These are phyloP conservation scores for Acrocephalus kingi DNA, from an alignment of 2,113 vertebrate species.

Conservation along the genomic window DNA sequence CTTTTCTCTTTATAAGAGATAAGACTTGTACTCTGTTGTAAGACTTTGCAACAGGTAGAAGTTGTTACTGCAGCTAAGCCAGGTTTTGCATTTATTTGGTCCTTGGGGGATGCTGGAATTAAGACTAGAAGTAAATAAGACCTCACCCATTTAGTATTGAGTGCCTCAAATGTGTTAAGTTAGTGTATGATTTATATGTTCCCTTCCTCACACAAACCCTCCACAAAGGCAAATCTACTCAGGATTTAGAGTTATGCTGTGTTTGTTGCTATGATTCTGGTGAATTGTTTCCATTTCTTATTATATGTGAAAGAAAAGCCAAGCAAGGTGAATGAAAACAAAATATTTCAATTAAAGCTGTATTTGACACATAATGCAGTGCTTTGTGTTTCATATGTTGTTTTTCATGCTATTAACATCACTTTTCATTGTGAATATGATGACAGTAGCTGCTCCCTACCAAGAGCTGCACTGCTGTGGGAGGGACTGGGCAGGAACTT, in stretches of 20 bases:
- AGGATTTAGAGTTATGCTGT: neutral
- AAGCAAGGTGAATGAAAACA: neutral
- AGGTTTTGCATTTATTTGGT: neutral
- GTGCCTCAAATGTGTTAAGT: neutral
- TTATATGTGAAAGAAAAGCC: neutral
- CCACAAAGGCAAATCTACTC: neutral
- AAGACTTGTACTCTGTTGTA: neutral
- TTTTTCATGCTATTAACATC: neutral
- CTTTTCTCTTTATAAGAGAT: neutral
- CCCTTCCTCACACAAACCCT: neutral
- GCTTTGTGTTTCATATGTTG: neutral
- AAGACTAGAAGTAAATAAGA: neutral
- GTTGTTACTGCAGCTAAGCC: neutral
- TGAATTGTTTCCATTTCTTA: neutral
- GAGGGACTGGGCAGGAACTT: neutral
- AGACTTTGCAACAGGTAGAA: neutral
- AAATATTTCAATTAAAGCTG: neutral
- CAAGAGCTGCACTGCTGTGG: neutral
- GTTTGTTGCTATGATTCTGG: neutral
- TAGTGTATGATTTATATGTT: neutral
- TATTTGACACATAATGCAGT: neutral
- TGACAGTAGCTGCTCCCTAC: neutral
- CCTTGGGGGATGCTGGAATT: neutral
- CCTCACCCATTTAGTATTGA: neutral
- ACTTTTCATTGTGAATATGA: neutral